Percentiles rank a stretch among this genome's conserved stretches.
phyloP scores from a whole-genome alignment of 35 echinoderm and acorn worm species.

The Anneissia japonica region DNA sequence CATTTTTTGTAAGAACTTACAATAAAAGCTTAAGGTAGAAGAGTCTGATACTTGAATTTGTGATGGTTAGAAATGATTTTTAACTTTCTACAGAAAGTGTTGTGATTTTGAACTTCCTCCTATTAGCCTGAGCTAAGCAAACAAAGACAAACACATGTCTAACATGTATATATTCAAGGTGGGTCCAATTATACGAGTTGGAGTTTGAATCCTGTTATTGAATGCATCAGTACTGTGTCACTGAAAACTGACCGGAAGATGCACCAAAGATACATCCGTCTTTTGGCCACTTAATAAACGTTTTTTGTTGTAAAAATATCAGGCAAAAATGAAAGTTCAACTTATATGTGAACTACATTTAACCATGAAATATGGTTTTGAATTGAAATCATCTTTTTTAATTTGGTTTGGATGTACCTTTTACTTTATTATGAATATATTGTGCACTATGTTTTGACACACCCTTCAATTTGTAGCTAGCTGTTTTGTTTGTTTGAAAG shows the following conservation, averaged over 20 bases:
- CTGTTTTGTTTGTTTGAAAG: too few species aligned
- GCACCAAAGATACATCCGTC: too few species aligned
- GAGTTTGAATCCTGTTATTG: neutral
- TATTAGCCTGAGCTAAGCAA: neutral
- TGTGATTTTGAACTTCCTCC: neutral
- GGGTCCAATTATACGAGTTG: neutral
- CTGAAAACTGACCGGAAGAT: neutral
- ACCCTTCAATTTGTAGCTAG: too few species aligned
- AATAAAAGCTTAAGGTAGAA: too few species aligned
- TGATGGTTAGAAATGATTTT: too few species aligned
- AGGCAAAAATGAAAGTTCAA: neutral
- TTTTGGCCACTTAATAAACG: constrained; percentile 3
- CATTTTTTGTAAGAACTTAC: too few species aligned
- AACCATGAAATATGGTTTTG: neutral
- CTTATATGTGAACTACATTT: neutral
- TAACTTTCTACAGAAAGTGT: neutral
- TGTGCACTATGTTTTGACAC: too few species aligned
- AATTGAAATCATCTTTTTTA: too few species aligned
- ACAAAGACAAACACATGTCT: neutral
- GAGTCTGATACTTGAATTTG: too few species aligned
- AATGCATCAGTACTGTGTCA: neutral
- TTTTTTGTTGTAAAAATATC: neutral
- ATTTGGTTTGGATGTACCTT: too few species aligned
- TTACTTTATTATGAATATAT: too few species aligned
- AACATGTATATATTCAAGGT: neutral